Conservation (phyloP, 2,888 invertebrate species). For the Keiferia lycopersicella region DNA sequence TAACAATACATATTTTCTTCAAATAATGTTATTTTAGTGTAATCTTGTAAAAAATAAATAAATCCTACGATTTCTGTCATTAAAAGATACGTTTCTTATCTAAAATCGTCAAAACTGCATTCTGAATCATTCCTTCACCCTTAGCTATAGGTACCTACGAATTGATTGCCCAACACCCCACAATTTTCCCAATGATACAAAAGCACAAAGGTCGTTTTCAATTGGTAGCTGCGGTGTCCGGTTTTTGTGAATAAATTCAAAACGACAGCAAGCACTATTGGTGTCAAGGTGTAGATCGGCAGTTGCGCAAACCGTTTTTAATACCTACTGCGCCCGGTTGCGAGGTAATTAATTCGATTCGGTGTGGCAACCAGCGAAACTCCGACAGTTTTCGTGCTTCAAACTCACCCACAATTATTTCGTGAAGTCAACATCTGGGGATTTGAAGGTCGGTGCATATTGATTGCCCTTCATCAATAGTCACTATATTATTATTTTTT, state of each 20-base stretch:
- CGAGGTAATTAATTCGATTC: constrained; percentile 81
- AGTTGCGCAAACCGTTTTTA: constrained; percentile 79
- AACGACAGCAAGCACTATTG: constrained; percentile 76
- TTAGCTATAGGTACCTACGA: no score
- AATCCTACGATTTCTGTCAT: no score
- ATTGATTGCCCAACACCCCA: neutral
- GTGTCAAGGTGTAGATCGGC: constrained; percentile 80
- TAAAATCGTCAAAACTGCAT: no score
- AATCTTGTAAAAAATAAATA: no score
- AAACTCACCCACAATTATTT: constrained; percentile 38
- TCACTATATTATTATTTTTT: no score
- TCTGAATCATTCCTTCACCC: neutral
- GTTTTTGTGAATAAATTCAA: constrained; percentile 81
- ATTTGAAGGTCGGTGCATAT: constrained; percentile 35
- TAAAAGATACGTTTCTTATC: no score
- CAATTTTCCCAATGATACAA: neutral
- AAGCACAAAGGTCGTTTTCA: constrained; percentile 14
- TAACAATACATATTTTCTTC: no score
- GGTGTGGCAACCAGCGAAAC: constrained; percentile 74
- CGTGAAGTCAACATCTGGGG: constrained; percentile 36
- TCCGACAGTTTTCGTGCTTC: constrained; percentile 63
- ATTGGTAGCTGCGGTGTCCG: constrained; percentile 70
- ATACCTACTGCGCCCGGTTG: constrained; percentile 77
- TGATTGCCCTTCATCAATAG: no score
- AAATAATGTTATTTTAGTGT: no score